Evolutionary conservation across 2,888 invertebrate species (phyloP).

Genomic region (Epirrhoe alternata): DNA sequence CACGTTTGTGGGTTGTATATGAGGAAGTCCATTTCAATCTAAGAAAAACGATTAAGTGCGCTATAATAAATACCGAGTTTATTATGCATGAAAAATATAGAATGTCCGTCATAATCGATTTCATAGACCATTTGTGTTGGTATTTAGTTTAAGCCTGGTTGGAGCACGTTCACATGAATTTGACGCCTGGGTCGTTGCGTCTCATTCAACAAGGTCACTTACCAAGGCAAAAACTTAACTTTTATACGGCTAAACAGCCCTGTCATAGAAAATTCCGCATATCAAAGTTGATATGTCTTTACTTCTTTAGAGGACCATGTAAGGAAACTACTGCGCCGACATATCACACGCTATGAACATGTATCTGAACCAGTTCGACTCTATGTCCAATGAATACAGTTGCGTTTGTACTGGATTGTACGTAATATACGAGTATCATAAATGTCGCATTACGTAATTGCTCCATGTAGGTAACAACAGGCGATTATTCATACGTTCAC

Average conservation of each 20-base stretch:
- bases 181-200: background rate
- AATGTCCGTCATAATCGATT: slow-evolving; percentile 28
- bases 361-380: slow-evolving; percentile 20
- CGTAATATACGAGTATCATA: slow-evolving; percentile 35
- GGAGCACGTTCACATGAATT: background rate
- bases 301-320: slow-evolving; percentile 26
- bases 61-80: slow-evolving; percentile 27
- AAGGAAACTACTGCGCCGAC: slow-evolving; percentile 30
- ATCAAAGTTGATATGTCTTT: slow-evolving; percentile 29
- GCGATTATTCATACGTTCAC: slow-evolving; percentile 42
- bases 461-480: slow-evolving; percentile 41
- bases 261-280: slow-evolving; percentile 23
- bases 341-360: slow-evolving; percentile 27
- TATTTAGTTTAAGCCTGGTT: slow-evolving; percentile 1
- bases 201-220: background rate
- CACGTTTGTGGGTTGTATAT: slow-evolving; percentile 24
- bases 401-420: slow-evolving; percentile 25
- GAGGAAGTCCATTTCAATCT: slow-evolving; percentile 24
- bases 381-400: slow-evolving; percentile 20
- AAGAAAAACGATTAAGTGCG: slow-evolving; percentile 23
- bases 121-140: slow-evolving; percentile 10
- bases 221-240: background rate
- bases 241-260: slow-evolving; percentile 1
- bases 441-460: slow-evolving; percentile 47
- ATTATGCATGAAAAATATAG: slow-evolving; percentile 28